These are phyloP conservation scores for Zaprionus kolodkinae DNA, from an alignment of 1,140 invertebrate species.

Conservation along the genomic window DNA sequence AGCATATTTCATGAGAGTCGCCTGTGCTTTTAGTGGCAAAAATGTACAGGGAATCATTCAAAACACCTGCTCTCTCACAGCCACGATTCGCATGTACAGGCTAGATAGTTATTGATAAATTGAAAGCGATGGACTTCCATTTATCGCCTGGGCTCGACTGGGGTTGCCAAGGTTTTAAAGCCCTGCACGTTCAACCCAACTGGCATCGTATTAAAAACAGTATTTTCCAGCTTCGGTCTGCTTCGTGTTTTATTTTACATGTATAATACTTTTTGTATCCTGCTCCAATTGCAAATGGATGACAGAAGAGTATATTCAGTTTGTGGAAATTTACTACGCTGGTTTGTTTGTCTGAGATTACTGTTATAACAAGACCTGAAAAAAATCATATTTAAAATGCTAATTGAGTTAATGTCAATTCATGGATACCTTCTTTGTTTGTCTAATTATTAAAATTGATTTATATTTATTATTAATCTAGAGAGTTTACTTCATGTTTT, in stretches of 20 bases:
- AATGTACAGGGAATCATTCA: conserved; percentile 56
- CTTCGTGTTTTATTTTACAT: conserved; percentile 43
- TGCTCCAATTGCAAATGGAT: background rate
- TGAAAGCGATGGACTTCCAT: conserved; percentile 48
- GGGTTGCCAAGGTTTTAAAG: conserved; percentile 29
- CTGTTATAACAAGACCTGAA: no score
- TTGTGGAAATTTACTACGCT: background rate
- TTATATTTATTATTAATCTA: no score
- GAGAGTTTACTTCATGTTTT: no score
- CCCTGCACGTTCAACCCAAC: conserved; percentile 32
- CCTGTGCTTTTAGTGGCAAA: conserved; percentile 32
- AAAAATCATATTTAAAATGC: no score
- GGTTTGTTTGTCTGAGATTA: no score
- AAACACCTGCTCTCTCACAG: background rate
- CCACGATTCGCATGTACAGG: background rate
- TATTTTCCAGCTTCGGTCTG: background rate
- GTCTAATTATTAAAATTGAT: no score
- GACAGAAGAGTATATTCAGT: background rate
- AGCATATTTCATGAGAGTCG: conserved; percentile 71
- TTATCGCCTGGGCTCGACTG: conserved; percentile 5
- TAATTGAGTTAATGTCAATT: no score
- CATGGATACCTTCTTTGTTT: no score
- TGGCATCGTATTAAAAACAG: conserved; percentile 13
- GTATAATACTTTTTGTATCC: conserved; percentile 27
- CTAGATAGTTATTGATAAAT: conserved; percentile 37